Evolutionary conservation across 2,113 vertebrate genomes (phyloP), one percentile per base, ranked within the genome.

Genomic region (Mustela nigripes): DNA sequence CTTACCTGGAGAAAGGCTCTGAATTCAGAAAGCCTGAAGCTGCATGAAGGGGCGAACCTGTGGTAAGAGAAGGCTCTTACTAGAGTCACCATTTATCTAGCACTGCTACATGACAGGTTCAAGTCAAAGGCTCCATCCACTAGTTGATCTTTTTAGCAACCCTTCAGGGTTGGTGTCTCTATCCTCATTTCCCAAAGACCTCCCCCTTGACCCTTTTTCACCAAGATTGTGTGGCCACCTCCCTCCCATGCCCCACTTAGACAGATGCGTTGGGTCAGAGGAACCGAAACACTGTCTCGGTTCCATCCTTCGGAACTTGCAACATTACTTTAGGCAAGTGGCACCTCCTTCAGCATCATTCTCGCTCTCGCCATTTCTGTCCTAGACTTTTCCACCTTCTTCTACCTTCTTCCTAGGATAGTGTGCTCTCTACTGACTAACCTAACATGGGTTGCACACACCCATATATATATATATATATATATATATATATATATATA

Each of bases 1-100:
- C 97, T 97, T 96, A 96, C 95, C 85, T 96, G 58, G 42, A 95
- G 90, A 42, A 97, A 86, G 56, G 74, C 26, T 95, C 90, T 93
- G 73, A 83, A 91, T 92, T 86, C 21, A 94, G 63, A 97, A 90
- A 81, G 22, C 16, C 67, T 73, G 50, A 91, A 87, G 60, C n/a
- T 39, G 71, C 62, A 89, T 18, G 28, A 78, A 69, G 87, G 69
- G 45, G 65, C n/a, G 2, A 28, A 81, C 67, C 63, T 62, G 12
- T 65, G n/a, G 65, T 48, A 45, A 67, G 4, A 88, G 71, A 95
- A 98, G 39, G 36, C 24, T n/a, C 71, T 76, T 53, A 39, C 4
- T 65, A 31, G 6, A 28, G 36, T 48, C 89, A 67, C 86, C 16
- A 4, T 56, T 76, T 89, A 62, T 10, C 58, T 14, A 50, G 36